phyloP scores from a whole-genome alignment of 2,797 vertebrate genomes.

The Gephyroberyx darwinii region DNA sequence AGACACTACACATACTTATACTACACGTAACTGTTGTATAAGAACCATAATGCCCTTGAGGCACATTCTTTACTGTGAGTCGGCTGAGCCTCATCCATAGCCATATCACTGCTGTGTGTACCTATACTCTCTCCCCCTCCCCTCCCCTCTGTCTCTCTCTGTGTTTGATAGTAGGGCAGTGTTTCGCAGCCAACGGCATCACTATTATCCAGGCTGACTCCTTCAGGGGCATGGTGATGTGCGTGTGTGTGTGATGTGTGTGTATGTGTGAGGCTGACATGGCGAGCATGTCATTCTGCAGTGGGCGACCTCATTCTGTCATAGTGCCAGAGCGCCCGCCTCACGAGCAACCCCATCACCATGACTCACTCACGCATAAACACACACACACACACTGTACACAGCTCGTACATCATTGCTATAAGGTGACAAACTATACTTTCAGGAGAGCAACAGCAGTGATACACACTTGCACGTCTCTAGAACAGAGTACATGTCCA shows the following conservation, averaged over 20 bases:
- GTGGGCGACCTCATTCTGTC: constrained; percentile 84
- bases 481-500: not conserved
- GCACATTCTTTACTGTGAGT: constrained; percentile 37
- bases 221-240: constrained; percentile 54
- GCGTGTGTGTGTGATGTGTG: constrained; percentile 16
- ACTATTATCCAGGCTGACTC: constrained; percentile 67
- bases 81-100: constrained; percentile 24
- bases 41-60: constrained; percentile 31
- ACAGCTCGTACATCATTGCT: constrained; percentile 43
- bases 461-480: constrained; percentile 21
- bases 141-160: constrained; percentile 21
- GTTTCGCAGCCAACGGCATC: constrained; percentile 67
- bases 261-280: constrained; percentile 51
- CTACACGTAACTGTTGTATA: constrained; percentile 17
- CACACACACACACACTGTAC: constrained; percentile 36
- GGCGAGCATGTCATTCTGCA: constrained; percentile 76
- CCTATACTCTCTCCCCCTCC: constrained; percentile 14
- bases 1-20: constrained; percentile 21
- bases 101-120: constrained; percentile 32
- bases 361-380: constrained; percentile 74
- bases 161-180: constrained; percentile 55
- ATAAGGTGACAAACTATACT: constrained; percentile 21
- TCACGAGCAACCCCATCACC: constrained; percentile 71
- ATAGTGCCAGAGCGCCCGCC: constrained; percentile 73
- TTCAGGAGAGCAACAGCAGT: constrained; percentile 33